A percentile compares a stretch with the other conserved stretches of the same genome.
These are phyloP conservation scores for Chlorodrepanis virens DNA, from an alignment of 2,113 vertebrate species.

Conservation along the genomic window DNA sequence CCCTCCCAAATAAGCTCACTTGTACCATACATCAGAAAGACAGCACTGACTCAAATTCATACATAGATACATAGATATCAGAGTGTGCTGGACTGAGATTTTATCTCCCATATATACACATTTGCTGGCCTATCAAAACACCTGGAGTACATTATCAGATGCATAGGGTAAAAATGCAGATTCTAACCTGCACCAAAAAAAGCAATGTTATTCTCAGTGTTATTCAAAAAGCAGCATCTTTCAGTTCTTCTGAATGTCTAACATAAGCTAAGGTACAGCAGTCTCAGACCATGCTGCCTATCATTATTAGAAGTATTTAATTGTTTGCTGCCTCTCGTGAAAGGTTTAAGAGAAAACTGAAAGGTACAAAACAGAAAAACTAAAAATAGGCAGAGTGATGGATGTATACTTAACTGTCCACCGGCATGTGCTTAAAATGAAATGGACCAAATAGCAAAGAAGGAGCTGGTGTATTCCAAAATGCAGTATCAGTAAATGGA, in stretches of 20 bases:
- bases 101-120: not conserved
- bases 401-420: not conserved
- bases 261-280: not conserved
- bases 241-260: not conserved
- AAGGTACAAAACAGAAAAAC: not conserved
- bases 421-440: not conserved
- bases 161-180: not conserved
- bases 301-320: not conserved
- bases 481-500: slow-evolving; percentile 57
- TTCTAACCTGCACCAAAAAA: not conserved
- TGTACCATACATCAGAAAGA: not conserved
- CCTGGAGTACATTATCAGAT: not conserved
- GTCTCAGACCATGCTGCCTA: not conserved
- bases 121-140: not conserved
- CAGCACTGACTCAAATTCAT: not conserved
- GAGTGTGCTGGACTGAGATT: not conserved
- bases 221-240: not conserved
- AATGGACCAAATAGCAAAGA: not conserved
- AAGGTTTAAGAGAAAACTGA: not conserved
- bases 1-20: not conserved
- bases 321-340: not conserved
- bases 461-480: slow-evolving; percentile 8
- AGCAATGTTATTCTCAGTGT: not conserved
- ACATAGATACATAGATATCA: not conserved
- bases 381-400: not conserved